A percentile compares a stretch with the other conserved stretches of the same genome.
These are phyloP conservation scores for Moxostoma hubbsi DNA, from an alignment of 2,797 vertebrate genomes.

Conservation along the genomic window DNA sequence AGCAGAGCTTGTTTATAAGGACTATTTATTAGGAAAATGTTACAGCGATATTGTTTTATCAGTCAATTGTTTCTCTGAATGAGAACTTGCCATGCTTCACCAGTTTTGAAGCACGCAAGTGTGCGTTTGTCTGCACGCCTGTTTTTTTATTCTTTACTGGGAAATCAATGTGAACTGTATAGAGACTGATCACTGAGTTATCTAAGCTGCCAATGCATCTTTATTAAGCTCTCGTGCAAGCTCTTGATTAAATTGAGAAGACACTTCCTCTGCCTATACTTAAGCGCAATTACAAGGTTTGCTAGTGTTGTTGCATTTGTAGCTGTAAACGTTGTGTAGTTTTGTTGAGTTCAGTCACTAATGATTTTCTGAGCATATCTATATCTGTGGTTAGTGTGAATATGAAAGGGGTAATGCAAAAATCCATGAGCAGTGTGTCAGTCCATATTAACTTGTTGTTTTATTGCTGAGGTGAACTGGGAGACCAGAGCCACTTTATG, in stretches of 20 bases:
- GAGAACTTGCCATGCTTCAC: constrained; percentile 41
- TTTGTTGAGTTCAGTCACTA: constrained; percentile 76
- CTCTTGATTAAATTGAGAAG: not conserved
- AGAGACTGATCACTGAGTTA: not conserved
- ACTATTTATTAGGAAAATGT: not conserved
- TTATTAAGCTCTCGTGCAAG: constrained; percentile 28
- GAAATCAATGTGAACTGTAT: constrained; percentile 36
- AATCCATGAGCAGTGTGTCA: constrained; percentile 50
- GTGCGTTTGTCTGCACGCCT: constrained; percentile 48
- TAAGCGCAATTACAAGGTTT: constrained; percentile 50
- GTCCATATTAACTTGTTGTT: constrained; percentile 51
- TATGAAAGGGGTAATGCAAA: constrained; percentile 57
- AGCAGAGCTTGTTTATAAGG: not conserved
- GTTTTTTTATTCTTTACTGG: constrained; percentile 29
- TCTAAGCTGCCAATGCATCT: constrained; percentile 30
- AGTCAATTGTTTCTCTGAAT: not conserved
- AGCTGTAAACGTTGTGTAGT: constrained; percentile 76
- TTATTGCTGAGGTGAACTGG: constrained; percentile 45
- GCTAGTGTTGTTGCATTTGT: constrained; percentile 76
- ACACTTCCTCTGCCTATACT: constrained; percentile 26
- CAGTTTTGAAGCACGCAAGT: constrained; percentile 58
- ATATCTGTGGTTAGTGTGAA: constrained; percentile 53
- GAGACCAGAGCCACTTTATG: constrained; percentile 36
- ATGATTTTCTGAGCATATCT: constrained; percentile 57
- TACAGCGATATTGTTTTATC: constrained; percentile 4